Evolutionary conservation across 2,113 vertebrate genomes (phyloP), one percentile per base, ranked within the genome.

Genomic region (Callopanchax toddi): DNA sequence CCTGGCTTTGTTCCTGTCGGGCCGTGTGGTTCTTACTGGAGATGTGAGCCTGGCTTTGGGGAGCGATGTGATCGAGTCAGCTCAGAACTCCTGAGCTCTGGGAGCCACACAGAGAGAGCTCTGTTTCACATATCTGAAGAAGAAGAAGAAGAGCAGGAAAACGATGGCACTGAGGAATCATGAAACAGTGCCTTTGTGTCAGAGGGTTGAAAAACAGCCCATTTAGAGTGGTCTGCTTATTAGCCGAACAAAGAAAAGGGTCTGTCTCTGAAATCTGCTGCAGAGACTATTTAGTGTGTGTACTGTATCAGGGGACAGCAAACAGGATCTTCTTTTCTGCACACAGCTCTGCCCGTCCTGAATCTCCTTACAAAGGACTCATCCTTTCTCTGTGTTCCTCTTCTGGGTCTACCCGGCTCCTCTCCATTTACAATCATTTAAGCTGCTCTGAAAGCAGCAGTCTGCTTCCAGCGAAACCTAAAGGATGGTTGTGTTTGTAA

Each of bases 131-230:
- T 86, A 83, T 87, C 79, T 81, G 86, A 89, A 80, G 90, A 86
- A 89, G 86, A 89, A 79, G 90, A 86, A 88, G 87, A 86, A 77
- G 79, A 85, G 72, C 85, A 89, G 86, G 81, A 84, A 87, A 89
- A 87, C 82, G 73, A 89, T 89, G 86, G 86, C 78, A 86, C 82
- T 79, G 82, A 89, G 83, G 83, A 89, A 85, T 89, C 87, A 89
- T 89, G 89, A 92, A 89, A 87, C 86, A 89, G 86, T 88, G 85
- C 84, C 87, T 90, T 91, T 90, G 88, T 92, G 86, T 89, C 86
- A 89, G 87, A 89, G 86, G 87, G 80, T 86, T 88, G 89, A 89
- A 88, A 87, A 89, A 87, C 89, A 90, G 79, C 85, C 88, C 82
- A 86, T 89, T 90, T 90, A 86, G 85, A 89, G 88, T 83, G 84